Conservation (phyloP, 2,113 vertebrate species). For the Arizona elegans region DNA sequence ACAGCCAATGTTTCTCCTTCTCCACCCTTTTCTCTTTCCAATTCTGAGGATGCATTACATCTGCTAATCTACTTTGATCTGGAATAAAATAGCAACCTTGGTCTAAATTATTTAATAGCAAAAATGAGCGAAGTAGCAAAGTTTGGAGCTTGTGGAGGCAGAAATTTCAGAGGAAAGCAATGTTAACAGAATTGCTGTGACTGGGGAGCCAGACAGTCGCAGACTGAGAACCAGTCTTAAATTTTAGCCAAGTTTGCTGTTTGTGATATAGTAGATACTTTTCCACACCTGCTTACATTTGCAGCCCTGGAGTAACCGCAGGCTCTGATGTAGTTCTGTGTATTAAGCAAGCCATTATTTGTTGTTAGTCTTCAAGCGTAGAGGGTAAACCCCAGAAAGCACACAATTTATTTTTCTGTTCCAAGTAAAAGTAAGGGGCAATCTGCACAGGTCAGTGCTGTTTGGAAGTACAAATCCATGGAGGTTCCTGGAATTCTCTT, state of each 20-base stretch:
- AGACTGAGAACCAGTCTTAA: not conserved
- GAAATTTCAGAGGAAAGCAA: not conserved
- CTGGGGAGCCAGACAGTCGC: too few relatives aligned
- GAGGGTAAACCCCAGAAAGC: not conserved
- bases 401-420: not conserved
- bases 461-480: not conserved
- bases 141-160: not conserved
- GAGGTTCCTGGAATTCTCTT: not conserved
- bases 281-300: not conserved
- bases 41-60: not conserved
- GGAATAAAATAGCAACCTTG: not conserved
- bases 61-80: not conserved
- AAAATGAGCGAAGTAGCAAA: not conserved
- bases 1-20: not conserved
- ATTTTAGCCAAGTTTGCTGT: not conserved
- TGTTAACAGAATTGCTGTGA: not conserved
- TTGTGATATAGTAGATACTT: not conserved
- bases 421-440: not conserved
- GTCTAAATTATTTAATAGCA: not conserved
- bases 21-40: not conserved
- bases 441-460: too few relatives aligned
- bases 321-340: not conserved
- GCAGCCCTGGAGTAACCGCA: not conserved
- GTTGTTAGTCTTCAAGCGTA: not conserved
- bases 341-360: not conserved